phyloP scores from a whole-genome alignment of 1,140 invertebrate species.

The Gonioctena quinquepunctata region DNA sequence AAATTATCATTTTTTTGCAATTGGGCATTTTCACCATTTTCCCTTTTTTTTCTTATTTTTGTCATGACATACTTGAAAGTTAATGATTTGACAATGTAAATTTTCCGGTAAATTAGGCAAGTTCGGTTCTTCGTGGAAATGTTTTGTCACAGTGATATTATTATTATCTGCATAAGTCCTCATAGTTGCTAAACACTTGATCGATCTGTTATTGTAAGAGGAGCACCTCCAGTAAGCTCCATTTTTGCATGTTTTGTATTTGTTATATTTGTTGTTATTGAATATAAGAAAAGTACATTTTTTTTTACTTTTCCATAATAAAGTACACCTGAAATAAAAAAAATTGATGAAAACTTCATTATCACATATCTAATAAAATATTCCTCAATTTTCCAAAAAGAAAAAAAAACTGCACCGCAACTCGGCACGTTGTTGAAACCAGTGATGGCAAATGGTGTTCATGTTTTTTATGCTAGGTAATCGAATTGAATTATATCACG shows the following conservation, averaged over 20 bases:
- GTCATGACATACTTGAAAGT: no score
- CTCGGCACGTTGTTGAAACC: no score
- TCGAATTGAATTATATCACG: no score
- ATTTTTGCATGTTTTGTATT: conserved; percentile 2
- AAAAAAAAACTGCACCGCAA: no score
- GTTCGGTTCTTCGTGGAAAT: conserved; percentile 19
- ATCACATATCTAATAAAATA: no score
- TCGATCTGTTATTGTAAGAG: conserved; percentile 21
- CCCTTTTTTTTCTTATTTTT: no score
- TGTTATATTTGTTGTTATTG: conserved; percentile 20
- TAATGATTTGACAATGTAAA: background rate
- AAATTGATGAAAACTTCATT: no score
- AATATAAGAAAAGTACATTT: conserved; percentile 26
- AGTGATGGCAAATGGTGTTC: no score
- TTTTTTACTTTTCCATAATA: background rate
- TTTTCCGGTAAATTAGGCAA: background rate
- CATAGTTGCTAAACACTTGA: background rate
- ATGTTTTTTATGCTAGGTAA: no score
- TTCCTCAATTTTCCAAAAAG: no score
- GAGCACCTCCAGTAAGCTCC: conserved; percentile 23
- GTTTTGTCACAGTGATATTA: conserved; percentile 3
- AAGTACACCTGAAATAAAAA: background rate
- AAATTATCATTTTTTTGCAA: no score
- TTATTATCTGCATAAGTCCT: background rate
- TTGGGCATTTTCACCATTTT: no score